A percentile compares a stretch with the other conserved stretches of the same genome.
phyloP scores from a whole-genome alignment of 2,113 vertebrate species.

The Syngnathoides biaculeatus region DNA sequence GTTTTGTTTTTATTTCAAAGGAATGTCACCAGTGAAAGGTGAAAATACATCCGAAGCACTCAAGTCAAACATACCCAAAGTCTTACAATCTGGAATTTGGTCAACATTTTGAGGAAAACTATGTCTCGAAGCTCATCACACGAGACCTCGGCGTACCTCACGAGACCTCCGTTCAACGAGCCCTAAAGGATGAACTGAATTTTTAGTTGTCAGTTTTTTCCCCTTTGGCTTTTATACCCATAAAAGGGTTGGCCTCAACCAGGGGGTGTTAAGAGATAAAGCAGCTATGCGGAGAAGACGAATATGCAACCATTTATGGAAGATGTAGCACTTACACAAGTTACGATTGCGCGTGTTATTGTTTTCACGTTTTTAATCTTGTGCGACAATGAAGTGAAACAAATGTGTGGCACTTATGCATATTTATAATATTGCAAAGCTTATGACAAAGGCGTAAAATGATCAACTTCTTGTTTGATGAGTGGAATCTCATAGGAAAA shows the following conservation, averaged over 20 bases:
- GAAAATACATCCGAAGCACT: neutral
- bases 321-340: neutral
- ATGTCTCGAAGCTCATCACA: neutral
- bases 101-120: neutral
- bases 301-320: neutral
- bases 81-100: too few species aligned
- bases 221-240: neutral
- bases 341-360: neutral
- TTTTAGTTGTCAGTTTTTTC: neutral
- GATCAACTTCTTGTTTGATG: neutral
- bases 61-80: neutral
- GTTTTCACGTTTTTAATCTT: neutral
- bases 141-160: neutral
- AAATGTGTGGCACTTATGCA: too few species aligned
- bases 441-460: neutral
- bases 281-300: too few species aligned
- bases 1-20: neutral
- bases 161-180: neutral
- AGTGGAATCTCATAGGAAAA: neutral
- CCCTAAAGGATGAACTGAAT: neutral
- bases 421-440: too few species aligned
- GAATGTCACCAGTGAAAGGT: neutral
- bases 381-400: too few species aligned
- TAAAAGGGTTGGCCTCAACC: neutral
- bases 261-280: constrained; percentile 1